These are phyloP conservation scores for Calliphora vicina DNA, from an alignment of 1,140 invertebrate genomes.

Conservation along the genomic window DNA sequence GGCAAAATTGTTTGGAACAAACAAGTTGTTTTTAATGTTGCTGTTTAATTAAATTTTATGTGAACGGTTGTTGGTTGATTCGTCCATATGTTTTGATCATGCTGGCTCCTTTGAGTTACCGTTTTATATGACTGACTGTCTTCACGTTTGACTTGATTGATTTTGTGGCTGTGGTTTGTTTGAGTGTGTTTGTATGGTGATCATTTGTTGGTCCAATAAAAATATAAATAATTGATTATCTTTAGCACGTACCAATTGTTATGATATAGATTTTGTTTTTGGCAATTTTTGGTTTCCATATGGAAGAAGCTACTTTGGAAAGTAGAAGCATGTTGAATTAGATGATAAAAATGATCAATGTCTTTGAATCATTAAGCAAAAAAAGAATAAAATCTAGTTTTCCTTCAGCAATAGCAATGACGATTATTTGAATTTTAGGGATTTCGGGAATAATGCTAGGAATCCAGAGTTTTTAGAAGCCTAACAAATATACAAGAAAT, in stretches of 20 bases:
- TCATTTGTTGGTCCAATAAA: background rate
- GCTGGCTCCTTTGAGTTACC: background rate
- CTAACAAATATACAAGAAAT: no score
- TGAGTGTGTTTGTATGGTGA: background rate
- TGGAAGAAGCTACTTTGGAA: no score
- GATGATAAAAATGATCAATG: no score
- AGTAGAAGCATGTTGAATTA: no score
- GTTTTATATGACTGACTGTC: background rate
- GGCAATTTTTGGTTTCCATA: no score
- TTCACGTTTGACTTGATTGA: background rate
- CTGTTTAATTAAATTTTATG: background rate
- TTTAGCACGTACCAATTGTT: constrained; percentile 9
- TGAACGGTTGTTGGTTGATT: background rate
- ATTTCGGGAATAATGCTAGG: no score
- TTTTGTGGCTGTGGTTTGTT: background rate
- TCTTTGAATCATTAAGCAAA: no score
- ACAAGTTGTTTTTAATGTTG: background rate
- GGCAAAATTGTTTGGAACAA: background rate
- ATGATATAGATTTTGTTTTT: background rate
- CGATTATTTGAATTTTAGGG: no score
- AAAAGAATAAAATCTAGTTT: no score
- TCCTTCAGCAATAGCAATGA: no score
- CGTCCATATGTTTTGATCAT: background rate
- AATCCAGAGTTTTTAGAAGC: no score
- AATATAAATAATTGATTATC: background rate